Base-by-base conservation (phyloP, 2,888 invertebrate genomes). In the Hyposoter dolosus region DNA sequence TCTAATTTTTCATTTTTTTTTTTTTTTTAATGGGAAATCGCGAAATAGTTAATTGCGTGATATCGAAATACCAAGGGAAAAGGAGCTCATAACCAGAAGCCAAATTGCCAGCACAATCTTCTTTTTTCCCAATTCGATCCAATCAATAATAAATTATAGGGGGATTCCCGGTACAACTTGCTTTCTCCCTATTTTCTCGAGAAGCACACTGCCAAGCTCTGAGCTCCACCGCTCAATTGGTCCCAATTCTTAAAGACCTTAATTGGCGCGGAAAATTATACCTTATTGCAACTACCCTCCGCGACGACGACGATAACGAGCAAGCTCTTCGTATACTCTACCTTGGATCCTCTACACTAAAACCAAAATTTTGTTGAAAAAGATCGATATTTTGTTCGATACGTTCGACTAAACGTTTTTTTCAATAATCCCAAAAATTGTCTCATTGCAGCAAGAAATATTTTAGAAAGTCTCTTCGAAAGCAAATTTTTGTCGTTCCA, bases 181-280 rank as follows among this genome's bases (percentile, higher is more conserved):
- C 88, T 91, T 92, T 91, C 92, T 35, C 66, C 81, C 66, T 45
- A 19, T 47, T 79, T 53, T 69, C 47, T 81, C 53, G 69, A 60
- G 72, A 85, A 87, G 81, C 84, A 80, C 89, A 91, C 40, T 4
- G 91, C 92, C 91, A 91, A 92, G 90, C 91, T 90, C 92, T 93
- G 60, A 93, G 93, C 93, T 93, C 93, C 93, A 92, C 92, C 91
- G 93, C 93, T 93, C 94, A 93, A 94, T 94, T 94, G 94, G 93
- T 93, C 92, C 91, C 93, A 93, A 94, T 94, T 94, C 94, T 94
- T 94, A 93, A 94, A 94, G 94, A 94, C 94, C 94, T 94, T 94
- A 94, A 94, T 94, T 94, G 94, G 93, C 92, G 93, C 93, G 93
- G 93, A 93, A 94, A 93, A 94, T 94, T 94, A 94, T 93, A 94